These are phyloP conservation scores for Parasteatoda lunata DNA, from an alignment of 2,888 invertebrate species.

Conservation along the genomic window DNA sequence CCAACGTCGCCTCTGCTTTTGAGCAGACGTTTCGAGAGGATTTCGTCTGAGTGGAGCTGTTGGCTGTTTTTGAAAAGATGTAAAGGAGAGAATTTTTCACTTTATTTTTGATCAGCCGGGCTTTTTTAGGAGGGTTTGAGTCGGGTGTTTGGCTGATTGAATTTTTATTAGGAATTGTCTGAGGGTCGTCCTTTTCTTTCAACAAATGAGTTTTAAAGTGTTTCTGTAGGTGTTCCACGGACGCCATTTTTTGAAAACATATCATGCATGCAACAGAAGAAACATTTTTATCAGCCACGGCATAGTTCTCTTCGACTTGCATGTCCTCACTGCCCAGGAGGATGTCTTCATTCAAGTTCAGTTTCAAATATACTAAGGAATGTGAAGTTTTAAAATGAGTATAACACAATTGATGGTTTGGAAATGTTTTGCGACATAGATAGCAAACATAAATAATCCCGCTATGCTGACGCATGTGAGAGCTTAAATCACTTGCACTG, in stretches of 20 bases:
- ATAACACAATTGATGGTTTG: slow-evolving; percentile 85
- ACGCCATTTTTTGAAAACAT: slow-evolving; percentile 60
- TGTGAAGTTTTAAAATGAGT: slow-evolving; percentile 87
- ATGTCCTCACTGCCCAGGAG: slow-evolving; percentile 2
- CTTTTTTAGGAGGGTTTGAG: slow-evolving; percentile 23
- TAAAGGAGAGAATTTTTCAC: slow-evolving; percentile 50
- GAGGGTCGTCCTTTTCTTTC: slow-evolving; percentile 29
- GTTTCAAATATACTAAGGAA: slow-evolving; percentile 81
- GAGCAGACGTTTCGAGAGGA: slow-evolving; percentile 4
- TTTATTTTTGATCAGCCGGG: slow-evolving; percentile 14
- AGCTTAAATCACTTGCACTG: slow-evolving; percentile 81
- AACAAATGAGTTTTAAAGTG: slow-evolving; percentile 56
- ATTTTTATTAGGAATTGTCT: background rate
- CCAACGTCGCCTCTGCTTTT: slow-evolving; percentile 39
- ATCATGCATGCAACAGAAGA: slow-evolving; percentile 58
- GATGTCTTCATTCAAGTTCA: slow-evolving; percentile 26
- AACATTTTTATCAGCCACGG: slow-evolving; percentile 4
- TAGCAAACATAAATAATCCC: slow-evolving; percentile 88
- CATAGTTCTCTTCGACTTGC: slow-evolving; percentile 19
- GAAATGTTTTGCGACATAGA: slow-evolving; percentile 90
- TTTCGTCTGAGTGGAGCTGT: background rate
- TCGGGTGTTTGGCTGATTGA: background rate
- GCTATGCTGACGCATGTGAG: slow-evolving; percentile 52
- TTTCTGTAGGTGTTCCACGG: slow-evolving; percentile 47
- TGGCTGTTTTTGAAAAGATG: slow-evolving; percentile 28